These are phyloP conservation scores for Tautogolabrus adspersus DNA, from an alignment of 2,113 vertebrate species.

Conservation along the genomic window DNA sequence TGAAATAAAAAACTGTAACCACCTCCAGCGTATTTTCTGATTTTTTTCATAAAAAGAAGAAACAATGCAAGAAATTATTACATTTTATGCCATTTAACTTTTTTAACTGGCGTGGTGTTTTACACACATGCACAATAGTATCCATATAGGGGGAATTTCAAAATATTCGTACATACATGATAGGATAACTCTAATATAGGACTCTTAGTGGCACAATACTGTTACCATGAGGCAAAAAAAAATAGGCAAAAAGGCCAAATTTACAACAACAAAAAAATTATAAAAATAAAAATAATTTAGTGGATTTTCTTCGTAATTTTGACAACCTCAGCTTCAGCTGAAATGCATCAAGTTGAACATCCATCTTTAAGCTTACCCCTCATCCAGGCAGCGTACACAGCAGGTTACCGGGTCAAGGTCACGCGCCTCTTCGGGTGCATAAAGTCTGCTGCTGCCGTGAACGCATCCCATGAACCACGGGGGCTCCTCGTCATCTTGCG, in stretches of 20 bases:
- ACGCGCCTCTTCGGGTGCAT: conserved; percentile 1
- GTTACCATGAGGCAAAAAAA: too few species aligned
- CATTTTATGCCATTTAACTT: too few species aligned
- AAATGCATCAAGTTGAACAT: not conserved
- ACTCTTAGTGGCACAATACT: too few species aligned
- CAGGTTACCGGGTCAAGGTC: conserved; percentile 67
- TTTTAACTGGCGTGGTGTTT: not conserved
- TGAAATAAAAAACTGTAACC: not conserved
- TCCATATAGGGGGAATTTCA: not conserved
- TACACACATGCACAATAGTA: not conserved
- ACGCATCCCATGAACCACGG: conserved; percentile 59
- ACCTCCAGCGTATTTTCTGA: not conserved
- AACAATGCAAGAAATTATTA: not conserved
- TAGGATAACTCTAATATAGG: too few species aligned
- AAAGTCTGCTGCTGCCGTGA: not conserved
- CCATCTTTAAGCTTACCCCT: conserved; percentile 56
- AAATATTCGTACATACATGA: too few species aligned
- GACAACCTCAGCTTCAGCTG: not conserved
- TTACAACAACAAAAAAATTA: too few species aligned
- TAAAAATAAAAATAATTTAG: not conserved
- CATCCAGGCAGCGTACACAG: conserved; percentile 54
- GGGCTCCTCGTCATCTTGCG: not conserved
- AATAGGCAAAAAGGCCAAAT: too few species aligned
- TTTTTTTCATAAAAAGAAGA: not conserved
- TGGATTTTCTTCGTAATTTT: not conserved